These are phyloP conservation scores for Acronicta psi DNA, from an alignment of 2,888 invertebrate species.

Conservation along the genomic window DNA sequence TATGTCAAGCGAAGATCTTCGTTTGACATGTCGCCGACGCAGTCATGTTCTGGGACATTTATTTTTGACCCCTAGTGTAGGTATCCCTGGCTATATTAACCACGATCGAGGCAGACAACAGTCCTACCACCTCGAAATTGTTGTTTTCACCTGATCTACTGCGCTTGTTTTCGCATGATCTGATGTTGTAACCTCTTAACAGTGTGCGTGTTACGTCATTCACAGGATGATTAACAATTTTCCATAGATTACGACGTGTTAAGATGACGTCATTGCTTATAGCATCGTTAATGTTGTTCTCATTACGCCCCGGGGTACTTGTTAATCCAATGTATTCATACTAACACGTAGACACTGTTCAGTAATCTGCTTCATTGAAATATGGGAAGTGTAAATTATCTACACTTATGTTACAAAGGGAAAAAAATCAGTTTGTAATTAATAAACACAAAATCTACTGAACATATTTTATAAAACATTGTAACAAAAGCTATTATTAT, in stretches of 20 bases:
- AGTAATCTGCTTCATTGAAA: neutral
- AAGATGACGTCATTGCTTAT: constrained; percentile 13
- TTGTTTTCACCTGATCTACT: neutral
- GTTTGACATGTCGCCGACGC: no score
- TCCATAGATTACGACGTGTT: constrained; percentile 30
- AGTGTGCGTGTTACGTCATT: constrained; percentile 22
- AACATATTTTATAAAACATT: no score
- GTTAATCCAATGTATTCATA: constrained; percentile 31
- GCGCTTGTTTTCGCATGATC: neutral
- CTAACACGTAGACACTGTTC: constrained; percentile 5
- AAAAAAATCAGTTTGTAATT: no score
- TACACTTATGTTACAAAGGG: no score
- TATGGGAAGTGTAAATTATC: neutral
- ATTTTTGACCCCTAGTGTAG: no score
- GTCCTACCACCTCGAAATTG: neutral
- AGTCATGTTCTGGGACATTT: no score
- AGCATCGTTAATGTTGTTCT: neutral
- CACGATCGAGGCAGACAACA: no score
- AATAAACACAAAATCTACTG: no score
- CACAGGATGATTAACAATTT: constrained; percentile 32
- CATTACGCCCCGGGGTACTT: constrained; percentile 5
- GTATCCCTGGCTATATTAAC: no score
- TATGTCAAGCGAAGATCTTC: no score
- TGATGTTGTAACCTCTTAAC: constrained; percentile 9
- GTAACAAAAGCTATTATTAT: no score